Evolutionary conservation across 1,140 invertebrate genomes (phyloP), one percentile per base, ranked within the genome.

Genomic region (Heliconius himera): DNA sequence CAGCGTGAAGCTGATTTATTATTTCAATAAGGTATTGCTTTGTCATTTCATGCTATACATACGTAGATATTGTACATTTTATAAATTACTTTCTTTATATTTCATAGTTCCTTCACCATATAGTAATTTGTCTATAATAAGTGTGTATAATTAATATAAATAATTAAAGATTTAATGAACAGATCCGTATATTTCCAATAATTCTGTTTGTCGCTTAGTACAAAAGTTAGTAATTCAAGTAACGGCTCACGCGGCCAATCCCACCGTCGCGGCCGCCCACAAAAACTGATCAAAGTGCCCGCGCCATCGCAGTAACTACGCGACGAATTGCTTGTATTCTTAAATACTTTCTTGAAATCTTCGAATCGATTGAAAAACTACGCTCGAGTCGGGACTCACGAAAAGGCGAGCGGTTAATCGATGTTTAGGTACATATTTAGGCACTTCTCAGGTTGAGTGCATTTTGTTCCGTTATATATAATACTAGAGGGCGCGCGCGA

Each of bases 251-350:
- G 66, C 88, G 80, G 83, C 89, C 88, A 90, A 91, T 90, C 86
- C 86, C 78, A 75, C 84, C 51, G 76, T 77, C 81, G 79, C 81
- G 49, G 85, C 81, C 89, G 87, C 88, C 85, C 85, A 94, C 88
- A 94, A 93, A 94, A 93, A 93, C 88, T 81, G 75, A 88, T 93
- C 91, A 93, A 93, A 94, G 90, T 78, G 54, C 77, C 91, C 89
- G 90, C 89, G 38, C 82, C 81, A 85, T 84, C 85, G 85, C 86
- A 82, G 86, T 89, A 86, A 85, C 83, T 73, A 88, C 84, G 89
- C 90, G 87, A 91, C 91, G 91, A 93, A 93, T 93, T 87, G 87
- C 81, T 77, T 88, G 87, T 85, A 88, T 91, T 93, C 41, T 46
- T 87, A 85, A 82, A 46, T 46, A 46, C 41, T 46, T 46, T 46